Evolutionary conservation across 2,113 vertebrate genomes (phyloP), one percentile per base, ranked within the genome.

Genomic region (Rhegmatorhina hoffmannsi): DNA sequence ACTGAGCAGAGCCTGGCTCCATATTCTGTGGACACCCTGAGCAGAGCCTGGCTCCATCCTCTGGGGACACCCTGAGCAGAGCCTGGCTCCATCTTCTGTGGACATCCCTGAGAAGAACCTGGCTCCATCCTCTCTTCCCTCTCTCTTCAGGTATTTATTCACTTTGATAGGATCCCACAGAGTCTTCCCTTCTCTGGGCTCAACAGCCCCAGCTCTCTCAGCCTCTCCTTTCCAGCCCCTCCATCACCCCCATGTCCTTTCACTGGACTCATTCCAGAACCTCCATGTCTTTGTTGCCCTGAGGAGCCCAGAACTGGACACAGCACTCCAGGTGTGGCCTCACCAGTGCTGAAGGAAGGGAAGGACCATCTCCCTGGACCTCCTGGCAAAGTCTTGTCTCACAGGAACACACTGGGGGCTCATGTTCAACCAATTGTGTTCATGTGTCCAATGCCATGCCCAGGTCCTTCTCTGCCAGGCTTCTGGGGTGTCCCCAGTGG

Each of bases 381-480:
- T n/a, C 6, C 17, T 31, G 49, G 26, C 9, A 23, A 23, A 23
- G 7, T 10, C 49, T 62, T 25, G 10, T n/a, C 13, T 34, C 12
- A 13, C n/a, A 29, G 58, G 17, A 17, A 16, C 44, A 34, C 1
- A 0, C 17, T 29, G 33, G 20, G 52, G 26, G 19, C 44, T 72
- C 28, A 2, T 1, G 11, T 59, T 38, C 67, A 26, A 2, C 16
- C 26, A 20, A 1, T 16, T 8, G 2, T 43, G 43, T 55, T 36
- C 38, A 6, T 28, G 44, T 36, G 11, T 59, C 36, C 36, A 17
- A 29, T 40, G 63, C 9, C 60, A 38, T 7, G 12, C 12, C 28
- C 19, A 62, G 46, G n/a, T 29, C 17, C 46, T 62, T 34, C 53
- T 55, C 55, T n/a, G 17, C 52, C 19, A n/a, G 24, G 60, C 26